Percentiles rank a stretch among this genome's conserved stretches.
Conservation (phyloP, 1,140 invertebrate genomes). For the Formica selysi region DNA sequence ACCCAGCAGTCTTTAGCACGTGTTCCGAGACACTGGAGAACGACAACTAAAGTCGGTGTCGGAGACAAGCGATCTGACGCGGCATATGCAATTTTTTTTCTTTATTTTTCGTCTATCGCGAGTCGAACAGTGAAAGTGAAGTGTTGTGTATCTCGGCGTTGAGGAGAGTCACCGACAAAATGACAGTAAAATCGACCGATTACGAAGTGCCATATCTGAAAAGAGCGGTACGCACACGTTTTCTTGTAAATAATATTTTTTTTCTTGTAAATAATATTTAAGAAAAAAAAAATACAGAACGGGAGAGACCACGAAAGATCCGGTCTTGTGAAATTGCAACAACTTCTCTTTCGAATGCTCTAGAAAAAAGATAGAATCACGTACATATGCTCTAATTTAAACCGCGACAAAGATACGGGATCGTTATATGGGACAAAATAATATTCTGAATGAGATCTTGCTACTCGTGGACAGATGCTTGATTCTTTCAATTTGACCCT, state of each 20-base stretch:
- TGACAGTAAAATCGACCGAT: conserved; percentile 63
- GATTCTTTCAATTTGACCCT: neutral
- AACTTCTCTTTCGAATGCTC: neutral
- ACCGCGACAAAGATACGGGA: neutral
- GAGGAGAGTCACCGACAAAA: neutral
- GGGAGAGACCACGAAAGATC: neutral
- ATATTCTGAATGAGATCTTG: neutral
- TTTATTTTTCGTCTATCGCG: neutral
- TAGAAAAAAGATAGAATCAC: neutral
- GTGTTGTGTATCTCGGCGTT: neutral
- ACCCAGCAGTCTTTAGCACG: conserved; percentile 77
- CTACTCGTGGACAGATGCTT: neutral
- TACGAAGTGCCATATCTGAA: conserved; percentile 31
- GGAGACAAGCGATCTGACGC: neutral
- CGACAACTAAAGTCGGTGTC: neutral
- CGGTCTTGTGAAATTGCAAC: neutral
- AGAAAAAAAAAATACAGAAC: neutral
- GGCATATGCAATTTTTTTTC: neutral
- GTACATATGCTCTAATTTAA: neutral
- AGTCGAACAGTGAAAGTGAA: neutral
- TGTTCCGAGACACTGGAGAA: conserved; percentile 62
- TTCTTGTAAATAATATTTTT: too few relatives aligned
- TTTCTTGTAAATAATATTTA: too few relatives aligned
- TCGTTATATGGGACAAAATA: neutral
- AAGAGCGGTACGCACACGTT: conserved; percentile 52